Evolutionary conservation across 2,113 vertebrate genomes (phyloP), one percentile per base, ranked within the genome.

Genomic region (Hippolais icterina): DNA sequence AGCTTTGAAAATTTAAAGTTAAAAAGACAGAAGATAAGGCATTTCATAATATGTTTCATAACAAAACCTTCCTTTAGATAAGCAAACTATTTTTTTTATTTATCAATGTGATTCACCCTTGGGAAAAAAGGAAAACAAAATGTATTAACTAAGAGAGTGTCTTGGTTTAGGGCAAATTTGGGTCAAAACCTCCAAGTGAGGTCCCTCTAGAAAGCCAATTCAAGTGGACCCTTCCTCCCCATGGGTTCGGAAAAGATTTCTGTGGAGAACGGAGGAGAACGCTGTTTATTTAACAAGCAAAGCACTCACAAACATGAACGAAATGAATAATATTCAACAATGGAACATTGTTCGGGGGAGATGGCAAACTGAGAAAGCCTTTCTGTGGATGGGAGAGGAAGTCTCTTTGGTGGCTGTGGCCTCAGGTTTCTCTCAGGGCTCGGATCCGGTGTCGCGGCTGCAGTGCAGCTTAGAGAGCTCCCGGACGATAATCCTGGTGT

Each of bases 381-480:
- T 37, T 47, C 42, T 75, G 54, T 47, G 35, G 54, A 23, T 24
- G 1, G 4, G 39, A 23, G 42, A 59, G 42, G 35, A 35, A 59
- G 9, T 22, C 19, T 42, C 29, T 28, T 17, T 9, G 8, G 5
- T 28, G 25, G 11, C 9, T 10, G 19, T 46, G 53, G 31, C 33
- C 15, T 31, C 42, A 37, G 15, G 15, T 59, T 59, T 60, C n/a
- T 60, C 27, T 23, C 54, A 29, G 42, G 25, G 41, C 33, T 35
- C 8, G 0, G 31, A 8, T 75, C 25, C 2, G 1, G 4, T 28
- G 19, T 35, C 24, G 12, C 3, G 0, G 70, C 31, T 4, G 4
- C 24, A 28, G 39, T 4, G 52, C 70, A 56, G 53, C 10, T 35
- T 12, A 28, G 29, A n/a, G 31, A n/a, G 37, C 29, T 16, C 37